Percentiles rank a stretch among this genome's conserved stretches.
phyloP scores from a whole-genome alignment of 1,140 invertebrate genomes.

The Eupristina koningsbergeri region DNA sequence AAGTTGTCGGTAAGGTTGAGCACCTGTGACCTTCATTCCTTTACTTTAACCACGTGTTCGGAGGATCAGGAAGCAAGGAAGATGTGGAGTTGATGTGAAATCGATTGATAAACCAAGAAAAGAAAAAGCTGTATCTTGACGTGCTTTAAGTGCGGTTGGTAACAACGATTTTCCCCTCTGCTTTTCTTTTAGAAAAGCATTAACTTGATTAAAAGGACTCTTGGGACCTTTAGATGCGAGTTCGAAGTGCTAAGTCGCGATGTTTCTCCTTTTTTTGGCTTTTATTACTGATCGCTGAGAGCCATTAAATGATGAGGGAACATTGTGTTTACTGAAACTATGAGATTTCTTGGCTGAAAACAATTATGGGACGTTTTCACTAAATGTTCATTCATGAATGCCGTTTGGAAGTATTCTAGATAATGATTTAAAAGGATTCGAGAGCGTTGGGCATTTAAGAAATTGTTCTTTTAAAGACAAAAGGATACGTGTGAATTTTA shows the following conservation, averaged over 20 bases:
- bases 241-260: too few relatives aligned
- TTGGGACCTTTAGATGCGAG: neutral
- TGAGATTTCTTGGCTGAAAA: neutral
- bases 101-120: neutral
- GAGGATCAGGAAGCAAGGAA: neutral
- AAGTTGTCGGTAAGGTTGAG: neutral
- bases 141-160: too few relatives aligned
- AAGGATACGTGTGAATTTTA: too few relatives aligned
- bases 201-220: neutral
- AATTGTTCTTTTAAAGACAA: neutral
- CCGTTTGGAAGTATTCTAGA: neutral
- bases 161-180: neutral
- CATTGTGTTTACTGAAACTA: neutral
- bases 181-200: neutral
- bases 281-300: too few relatives aligned
- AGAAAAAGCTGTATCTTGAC: neutral
- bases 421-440: conserved; percentile 6
- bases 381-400: neutral
- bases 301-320: neutral
- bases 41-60: neutral
- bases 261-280: too few relatives aligned
- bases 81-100: neutral
- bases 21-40: neutral
- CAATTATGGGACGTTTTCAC: neutral
- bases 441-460: neutral